Evolutionary conservation across 2,888 invertebrate genomes (phyloP).

Genomic region (Rhimphoctona megacephalus): DNA sequence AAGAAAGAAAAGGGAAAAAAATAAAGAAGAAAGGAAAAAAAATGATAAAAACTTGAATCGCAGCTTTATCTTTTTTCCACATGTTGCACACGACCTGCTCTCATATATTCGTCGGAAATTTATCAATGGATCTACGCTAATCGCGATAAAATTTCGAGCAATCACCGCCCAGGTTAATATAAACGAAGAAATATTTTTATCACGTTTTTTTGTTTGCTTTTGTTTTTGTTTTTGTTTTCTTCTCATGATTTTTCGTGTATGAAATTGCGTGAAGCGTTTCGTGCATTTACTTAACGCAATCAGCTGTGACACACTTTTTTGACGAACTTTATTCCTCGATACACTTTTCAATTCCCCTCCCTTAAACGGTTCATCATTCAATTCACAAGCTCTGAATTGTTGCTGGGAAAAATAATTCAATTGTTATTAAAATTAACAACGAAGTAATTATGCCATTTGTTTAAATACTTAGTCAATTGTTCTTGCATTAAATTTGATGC

Average conservation of each 20-base stretch:
- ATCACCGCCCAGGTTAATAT: neutral
- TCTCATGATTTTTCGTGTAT: neutral
- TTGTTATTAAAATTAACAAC: neutral
- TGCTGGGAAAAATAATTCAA: neutral
- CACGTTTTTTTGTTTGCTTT: neutral
- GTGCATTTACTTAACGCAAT: conserved; percentile 4
- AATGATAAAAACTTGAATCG: neutral
- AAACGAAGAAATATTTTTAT: neutral
- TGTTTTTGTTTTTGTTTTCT: neutral
- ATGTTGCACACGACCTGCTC: neutral
- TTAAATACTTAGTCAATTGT: neutral
- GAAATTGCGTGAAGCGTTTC: neutral
- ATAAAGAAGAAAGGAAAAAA: too few species aligned
- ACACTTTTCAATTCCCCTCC: neutral
- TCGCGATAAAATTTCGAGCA: neutral
- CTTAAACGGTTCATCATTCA: neutral
- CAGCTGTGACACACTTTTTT: conserved; percentile 7
- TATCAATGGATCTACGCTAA: conserved; percentile 19
- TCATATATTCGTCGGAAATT: neutral
- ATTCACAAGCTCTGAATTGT: neutral
- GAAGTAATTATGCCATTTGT: neutral
- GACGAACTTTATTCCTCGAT: neutral
- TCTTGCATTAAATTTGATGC: neutral
- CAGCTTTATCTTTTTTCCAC: neutral
- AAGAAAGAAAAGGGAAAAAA: too few species aligned